phyloP scores from a whole-genome alignment of 2,888 invertebrate genomes.

The Heliconius sara region DNA sequence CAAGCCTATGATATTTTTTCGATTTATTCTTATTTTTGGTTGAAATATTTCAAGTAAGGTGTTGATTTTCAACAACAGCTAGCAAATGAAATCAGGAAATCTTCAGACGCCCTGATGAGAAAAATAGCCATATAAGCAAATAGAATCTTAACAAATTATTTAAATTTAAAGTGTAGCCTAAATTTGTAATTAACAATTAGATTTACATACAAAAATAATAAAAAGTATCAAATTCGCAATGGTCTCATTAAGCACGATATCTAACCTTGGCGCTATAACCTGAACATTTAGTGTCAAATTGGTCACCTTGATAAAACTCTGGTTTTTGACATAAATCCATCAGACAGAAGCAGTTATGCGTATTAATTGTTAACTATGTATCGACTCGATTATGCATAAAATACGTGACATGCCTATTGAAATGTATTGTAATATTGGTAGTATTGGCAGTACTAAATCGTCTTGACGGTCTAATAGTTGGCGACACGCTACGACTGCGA shows the following conservation, averaged over 20 bases:
- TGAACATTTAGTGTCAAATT: constrained; percentile 44
- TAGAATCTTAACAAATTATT: background rate
- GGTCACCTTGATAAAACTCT: constrained; percentile 45
- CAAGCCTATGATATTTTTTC: too few species aligned
- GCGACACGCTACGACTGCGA: background rate
- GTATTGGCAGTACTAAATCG: background rate
- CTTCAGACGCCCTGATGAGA: too few species aligned
- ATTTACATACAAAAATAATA: background rate
- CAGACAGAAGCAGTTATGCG: constrained; percentile 49
- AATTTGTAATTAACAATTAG: background rate
- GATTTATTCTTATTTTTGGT: constrained; percentile 23
- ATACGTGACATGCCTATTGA: constrained; percentile 65
- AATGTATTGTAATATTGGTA: constrained; percentile 33
- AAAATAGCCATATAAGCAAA: background rate
- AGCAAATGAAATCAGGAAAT: background rate
- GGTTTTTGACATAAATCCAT: constrained; percentile 58
- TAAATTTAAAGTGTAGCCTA: background rate
- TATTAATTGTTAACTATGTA: constrained; percentile 55
- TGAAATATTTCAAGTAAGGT: background rate
- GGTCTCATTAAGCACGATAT: constrained; percentile 9
- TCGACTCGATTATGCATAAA: constrained; percentile 69
- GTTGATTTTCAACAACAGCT: background rate
- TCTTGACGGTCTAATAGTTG: constrained; percentile 54
- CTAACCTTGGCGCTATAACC: constrained; percentile 20
- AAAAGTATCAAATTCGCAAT: background rate